Conservation (phyloP, 37 sponge, comb jelly and placozoan genomes). For the Corticium candelabrum region DNA sequence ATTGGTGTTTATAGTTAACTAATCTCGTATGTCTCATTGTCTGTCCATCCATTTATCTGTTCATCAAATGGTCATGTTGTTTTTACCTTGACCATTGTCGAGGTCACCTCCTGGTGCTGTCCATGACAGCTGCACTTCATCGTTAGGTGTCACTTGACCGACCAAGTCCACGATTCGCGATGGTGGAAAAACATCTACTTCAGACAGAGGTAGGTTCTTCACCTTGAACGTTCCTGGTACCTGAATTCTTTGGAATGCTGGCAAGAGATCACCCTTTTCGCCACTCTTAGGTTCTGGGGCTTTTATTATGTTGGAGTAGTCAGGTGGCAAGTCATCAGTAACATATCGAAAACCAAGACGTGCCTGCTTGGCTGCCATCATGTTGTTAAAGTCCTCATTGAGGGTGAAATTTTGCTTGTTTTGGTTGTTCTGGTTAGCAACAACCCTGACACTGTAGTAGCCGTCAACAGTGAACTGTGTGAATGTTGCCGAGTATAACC, state of each 20-base stretch:
- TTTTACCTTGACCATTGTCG: neutral
- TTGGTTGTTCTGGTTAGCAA: too few relatives aligned
- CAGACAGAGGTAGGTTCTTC: neutral
- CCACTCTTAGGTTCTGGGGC: neutral
- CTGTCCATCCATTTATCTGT: too few relatives aligned
- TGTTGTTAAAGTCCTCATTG: neutral
- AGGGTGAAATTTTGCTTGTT: too few relatives aligned
- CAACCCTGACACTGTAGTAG: neutral
- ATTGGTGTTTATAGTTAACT: too few relatives aligned
- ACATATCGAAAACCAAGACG: neutral
- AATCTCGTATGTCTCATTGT: too few relatives aligned
- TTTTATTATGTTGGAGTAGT: too few relatives aligned
- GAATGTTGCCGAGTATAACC: conserved; percentile 13
- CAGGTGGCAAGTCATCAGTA: neutral
- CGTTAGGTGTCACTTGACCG: neutral
- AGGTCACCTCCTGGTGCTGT: neutral
- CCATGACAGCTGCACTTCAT: neutral
- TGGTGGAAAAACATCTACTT: neutral
- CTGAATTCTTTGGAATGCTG: neutral
- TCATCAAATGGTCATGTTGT: too few relatives aligned
- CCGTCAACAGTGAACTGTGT: conserved; percentile 7
- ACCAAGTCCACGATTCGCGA: neutral
- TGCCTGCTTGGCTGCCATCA: neutral
- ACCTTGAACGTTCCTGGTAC: neutral
- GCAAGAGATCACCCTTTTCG: neutral